These are phyloP conservation scores for Panulirus ornatus DNA, from an alignment of 1,140 invertebrate genomes.

Conservation along the genomic window DNA sequence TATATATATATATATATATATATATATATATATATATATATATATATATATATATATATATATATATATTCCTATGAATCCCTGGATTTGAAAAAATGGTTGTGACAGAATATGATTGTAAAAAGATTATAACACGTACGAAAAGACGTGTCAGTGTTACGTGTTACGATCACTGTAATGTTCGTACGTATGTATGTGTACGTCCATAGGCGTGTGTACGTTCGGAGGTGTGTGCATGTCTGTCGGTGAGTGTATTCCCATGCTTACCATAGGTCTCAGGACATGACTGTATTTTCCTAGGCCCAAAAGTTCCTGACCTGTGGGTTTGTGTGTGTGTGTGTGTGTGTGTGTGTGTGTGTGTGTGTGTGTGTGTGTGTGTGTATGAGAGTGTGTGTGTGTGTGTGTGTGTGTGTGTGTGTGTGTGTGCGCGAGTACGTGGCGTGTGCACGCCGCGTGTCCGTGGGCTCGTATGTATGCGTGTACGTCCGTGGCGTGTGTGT, in stretches of 20 bases:
- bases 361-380: conserved; percentile 17
- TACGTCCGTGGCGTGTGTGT: conserved; percentile 51
- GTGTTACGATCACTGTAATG: no score
- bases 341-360: conserved; percentile 11
- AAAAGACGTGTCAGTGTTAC: no score
- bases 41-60: no score
- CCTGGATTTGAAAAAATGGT: no score
- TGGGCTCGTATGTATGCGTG: conserved; percentile 4
- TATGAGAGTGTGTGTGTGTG: background rate
- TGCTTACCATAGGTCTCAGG: no score
- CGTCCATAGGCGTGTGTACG: background rate
- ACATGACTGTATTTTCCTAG: background rate
- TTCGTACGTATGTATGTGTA: background rate
- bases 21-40: no score
- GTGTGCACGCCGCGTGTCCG: background rate
- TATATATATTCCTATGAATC: no score
- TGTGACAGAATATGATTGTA: no score
- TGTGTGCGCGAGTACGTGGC: background rate
- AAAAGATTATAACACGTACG: no score
- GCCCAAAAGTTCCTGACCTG: background rate
- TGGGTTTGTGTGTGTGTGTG: conserved; percentile 11
- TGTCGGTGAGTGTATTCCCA: no score
- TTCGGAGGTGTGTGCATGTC: background rate
- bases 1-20: no score
- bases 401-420: background rate